Conservation (phyloP, 1,140 invertebrate species). For the Ostrea edulis region DNA sequence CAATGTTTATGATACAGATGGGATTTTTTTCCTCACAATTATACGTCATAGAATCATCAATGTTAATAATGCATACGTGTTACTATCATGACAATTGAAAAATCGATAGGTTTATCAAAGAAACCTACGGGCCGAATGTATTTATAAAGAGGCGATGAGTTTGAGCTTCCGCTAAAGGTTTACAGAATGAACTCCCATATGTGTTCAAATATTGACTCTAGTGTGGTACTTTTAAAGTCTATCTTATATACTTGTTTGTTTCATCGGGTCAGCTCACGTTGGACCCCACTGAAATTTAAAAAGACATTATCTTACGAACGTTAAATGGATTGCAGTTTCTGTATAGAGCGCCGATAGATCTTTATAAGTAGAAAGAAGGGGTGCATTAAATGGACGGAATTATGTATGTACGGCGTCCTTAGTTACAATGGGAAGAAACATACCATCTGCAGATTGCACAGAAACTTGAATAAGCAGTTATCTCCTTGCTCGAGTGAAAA, state of each 20-base stretch:
- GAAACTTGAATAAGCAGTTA: not conserved
- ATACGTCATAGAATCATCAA: conserved; percentile 3
- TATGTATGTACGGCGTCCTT: conserved; percentile 21
- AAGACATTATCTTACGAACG: conserved; percentile 28
- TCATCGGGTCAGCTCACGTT: conserved; percentile 27
- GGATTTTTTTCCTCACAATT: not conserved
- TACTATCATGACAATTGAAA: conserved; percentile 22
- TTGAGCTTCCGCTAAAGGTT: not conserved
- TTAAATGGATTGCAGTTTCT: conserved; percentile 30
- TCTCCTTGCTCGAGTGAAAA: conserved; percentile 1
- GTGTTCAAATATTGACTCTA: conserved; percentile 28
- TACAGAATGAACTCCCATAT: not conserved
- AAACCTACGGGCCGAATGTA: not conserved
- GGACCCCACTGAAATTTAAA: conserved; percentile 16
- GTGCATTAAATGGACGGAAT: conserved; percentile 29
- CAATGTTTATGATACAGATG: not conserved
- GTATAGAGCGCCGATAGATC: conserved; percentile 17
- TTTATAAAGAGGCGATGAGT: conserved; percentile 8
- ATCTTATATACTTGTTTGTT: conserved; percentile 36
- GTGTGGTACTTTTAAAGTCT: conserved; percentile 18
- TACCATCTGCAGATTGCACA: not conserved
- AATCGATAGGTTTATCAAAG: conserved; percentile 27
- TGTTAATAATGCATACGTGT: conserved; percentile 1
- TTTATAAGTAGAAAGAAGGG: conserved; percentile 9
- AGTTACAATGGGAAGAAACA: conserved; percentile 29